Evolutionary conservation across 2,797 vertebrate species (phyloP), one percentile per base, ranked within the genome.

Genomic region (Merluccius polli): DNA sequence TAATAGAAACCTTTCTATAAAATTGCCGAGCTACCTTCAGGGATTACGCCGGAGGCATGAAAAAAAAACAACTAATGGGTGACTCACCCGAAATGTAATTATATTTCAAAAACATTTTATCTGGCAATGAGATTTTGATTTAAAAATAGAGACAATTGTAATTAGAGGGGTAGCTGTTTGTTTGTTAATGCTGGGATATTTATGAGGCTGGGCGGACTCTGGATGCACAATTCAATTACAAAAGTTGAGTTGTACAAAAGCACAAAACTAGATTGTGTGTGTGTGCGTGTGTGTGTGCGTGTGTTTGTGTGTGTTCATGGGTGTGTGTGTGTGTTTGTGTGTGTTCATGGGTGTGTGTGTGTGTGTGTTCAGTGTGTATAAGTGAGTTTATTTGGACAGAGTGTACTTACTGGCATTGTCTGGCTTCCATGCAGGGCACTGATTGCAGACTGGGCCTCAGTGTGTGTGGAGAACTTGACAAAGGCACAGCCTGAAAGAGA

Each of bases 401-500:
- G 67, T 75, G 83, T 89, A 94, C 97, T 98, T 90, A 99, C 97
- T 88, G 97, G 96, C 97, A 98, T 98, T 89, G 97, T 98, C 93
- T 98, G 95, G 91, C 97, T 99, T 89, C 97, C 96, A 2, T 98
- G 97, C 86, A 98, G 96, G 80, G 95, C 95, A 78, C 95, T 95
- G 93, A 98, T 98, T 85, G 97, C 97, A 73, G 97, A 97, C 92
- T 98, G 97, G n/a, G 97, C 97, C 92, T 98, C 97, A 0, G 95
- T 95, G 24, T 98, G 97, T 92, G 96, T 97, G 85, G 97, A 96
- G n/a, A 97, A 98, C 91, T 99, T 99, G 90, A 99, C 97, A 88
- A 98, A 98, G 92, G 97, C 97, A 80, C 96, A 98, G 93, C 97
- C 97, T 98, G 86, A 74, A 87, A 86, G 71, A 89, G 70, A 89